Conservation (phyloP, 2,797 vertebrate genomes). For the Gallinago nigripennis region DNA sequence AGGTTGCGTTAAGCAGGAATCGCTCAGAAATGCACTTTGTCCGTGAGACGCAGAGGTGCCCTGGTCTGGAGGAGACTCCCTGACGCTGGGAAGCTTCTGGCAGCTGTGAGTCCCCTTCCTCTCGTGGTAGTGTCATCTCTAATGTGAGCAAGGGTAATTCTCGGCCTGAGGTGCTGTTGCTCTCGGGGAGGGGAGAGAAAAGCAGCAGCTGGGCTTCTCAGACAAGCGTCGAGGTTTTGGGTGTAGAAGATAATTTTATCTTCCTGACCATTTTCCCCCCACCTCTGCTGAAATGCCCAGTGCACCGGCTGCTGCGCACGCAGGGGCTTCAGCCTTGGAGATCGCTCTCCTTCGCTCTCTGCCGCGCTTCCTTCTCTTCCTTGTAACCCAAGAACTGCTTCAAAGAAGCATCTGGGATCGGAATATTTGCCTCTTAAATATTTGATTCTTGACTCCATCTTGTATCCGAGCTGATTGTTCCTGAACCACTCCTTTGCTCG, state of each 20-base stretch:
- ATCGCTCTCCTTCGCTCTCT: neutral
- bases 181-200: neutral
- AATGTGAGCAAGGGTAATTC: neutral
- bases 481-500: neutral
- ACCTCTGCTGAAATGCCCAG: neutral
- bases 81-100: neutral
- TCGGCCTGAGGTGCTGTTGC: neutral
- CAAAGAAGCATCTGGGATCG: neutral
- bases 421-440: conserved; percentile 22
- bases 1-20: neutral
- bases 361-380: neutral
- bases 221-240: neutral
- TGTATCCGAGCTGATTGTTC: conserved; percentile 12
- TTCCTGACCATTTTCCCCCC: neutral
- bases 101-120: neutral
- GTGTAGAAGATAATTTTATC: neutral
- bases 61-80: neutral
- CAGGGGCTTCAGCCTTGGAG: neutral
- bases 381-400: neutral
- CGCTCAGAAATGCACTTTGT: neutral
- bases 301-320: neutral
- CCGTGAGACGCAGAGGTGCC: neutral
- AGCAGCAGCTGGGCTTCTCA: conserved; percentile 13
- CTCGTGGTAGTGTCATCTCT: neutral
- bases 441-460: conserved; percentile 67